Evolutionary conservation across 2,888 invertebrate genomes (phyloP).

Genomic region (Alitta virens): DNA sequence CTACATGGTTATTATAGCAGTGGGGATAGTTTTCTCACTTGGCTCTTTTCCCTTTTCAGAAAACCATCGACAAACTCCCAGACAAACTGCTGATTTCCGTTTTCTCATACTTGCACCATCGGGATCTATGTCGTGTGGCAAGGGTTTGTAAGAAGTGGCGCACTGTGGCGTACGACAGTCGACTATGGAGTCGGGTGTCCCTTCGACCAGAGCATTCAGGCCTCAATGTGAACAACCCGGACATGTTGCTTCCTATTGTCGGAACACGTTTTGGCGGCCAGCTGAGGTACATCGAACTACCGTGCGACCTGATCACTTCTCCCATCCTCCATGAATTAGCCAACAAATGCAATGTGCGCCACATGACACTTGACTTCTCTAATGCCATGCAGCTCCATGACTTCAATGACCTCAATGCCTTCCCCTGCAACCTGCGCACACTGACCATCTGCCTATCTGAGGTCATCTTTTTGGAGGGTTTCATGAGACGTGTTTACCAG

Average conservation of each 20-base stretch:
- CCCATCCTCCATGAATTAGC: slow-evolving; percentile 95
- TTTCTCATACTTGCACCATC: slow-evolving; percentile 89
- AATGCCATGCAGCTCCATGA: slow-evolving; percentile 88
- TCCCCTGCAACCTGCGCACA: slow-evolving; percentile 93
- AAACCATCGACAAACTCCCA: slow-evolving; percentile 65
- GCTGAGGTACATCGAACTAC: slow-evolving; percentile 62
- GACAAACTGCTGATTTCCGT: slow-evolving; percentile 93
- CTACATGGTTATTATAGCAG: too few relatives aligned
- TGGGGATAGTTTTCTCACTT: too few relatives aligned
- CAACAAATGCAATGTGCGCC: slow-evolving; percentile 59
- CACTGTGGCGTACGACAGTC: slow-evolving; percentile 89
- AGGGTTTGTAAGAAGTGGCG: slow-evolving; percentile 96
- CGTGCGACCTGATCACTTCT: slow-evolving; percentile 94
- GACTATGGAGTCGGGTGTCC: slow-evolving; percentile 93
- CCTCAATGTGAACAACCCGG: slow-evolving; percentile 73
- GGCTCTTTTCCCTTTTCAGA: slow-evolving; percentile 27
- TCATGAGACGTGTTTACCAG: slow-evolving; percentile 99
- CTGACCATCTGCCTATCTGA: slow-evolving; percentile 96
- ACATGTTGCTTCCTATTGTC: slow-evolving; percentile 82
- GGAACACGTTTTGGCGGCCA: slow-evolving; percentile 59
- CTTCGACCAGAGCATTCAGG: slow-evolving; percentile 95
- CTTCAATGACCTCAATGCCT: slow-evolving; percentile 97
- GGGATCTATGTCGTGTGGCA: slow-evolving; percentile 89
- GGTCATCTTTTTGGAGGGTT: slow-evolving; percentile 99
- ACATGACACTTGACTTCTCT: slow-evolving; percentile 93